These are phyloP conservation scores for Perdita meconis DNA, from an alignment of 2,888 invertebrate species.

Conservation along the genomic window DNA sequence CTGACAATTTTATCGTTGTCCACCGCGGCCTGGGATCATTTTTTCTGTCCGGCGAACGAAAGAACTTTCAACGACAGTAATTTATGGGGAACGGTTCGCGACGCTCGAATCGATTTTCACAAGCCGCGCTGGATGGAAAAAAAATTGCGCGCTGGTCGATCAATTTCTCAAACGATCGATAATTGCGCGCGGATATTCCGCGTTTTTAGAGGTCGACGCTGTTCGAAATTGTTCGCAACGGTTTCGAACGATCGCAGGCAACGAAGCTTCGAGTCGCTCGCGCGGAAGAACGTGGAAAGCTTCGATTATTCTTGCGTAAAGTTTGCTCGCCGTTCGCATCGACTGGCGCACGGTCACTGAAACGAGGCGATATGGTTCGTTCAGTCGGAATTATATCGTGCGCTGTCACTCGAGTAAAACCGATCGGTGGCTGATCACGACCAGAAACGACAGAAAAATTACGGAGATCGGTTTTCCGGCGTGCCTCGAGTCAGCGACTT, in stretches of 20 bases:
- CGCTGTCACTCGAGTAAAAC: constrained; percentile 58
- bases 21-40: constrained; percentile 13
- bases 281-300: no score
- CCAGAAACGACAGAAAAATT: constrained; percentile 35
- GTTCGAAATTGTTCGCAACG: no score
- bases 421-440: constrained; percentile 23
- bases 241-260: no score
- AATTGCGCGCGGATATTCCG: no score
- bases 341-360: constrained; percentile 23
- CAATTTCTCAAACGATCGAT: no score
- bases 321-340: constrained; percentile 13
- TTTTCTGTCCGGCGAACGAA: background rate
- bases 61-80: background rate
- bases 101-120: background rate
- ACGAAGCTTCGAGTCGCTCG: no score
- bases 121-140: no score
- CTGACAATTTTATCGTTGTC: constrained; percentile 55
- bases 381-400: constrained; percentile 50
- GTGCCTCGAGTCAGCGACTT: constrained; percentile 12
- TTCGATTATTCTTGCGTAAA: background rate
- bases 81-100: background rate
- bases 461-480: constrained; percentile 13
- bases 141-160: no score
- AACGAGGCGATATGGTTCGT: constrained; percentile 62
- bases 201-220: no score